Conservation (phyloP, 2,797 vertebrate species). For the Psittacula echo region DNA sequence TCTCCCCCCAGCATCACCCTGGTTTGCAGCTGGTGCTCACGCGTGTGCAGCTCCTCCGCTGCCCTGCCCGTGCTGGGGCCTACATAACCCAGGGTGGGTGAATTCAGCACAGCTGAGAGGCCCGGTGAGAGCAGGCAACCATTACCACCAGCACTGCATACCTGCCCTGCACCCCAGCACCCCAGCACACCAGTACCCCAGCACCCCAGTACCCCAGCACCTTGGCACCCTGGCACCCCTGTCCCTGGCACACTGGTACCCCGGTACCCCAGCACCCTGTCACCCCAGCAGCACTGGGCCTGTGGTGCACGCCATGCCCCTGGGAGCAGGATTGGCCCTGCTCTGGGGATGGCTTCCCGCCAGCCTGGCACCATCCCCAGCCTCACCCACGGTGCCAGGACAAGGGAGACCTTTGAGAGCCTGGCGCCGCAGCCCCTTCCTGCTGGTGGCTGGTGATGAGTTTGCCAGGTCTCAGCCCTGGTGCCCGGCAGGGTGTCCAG, state of each 20-base stretch:
- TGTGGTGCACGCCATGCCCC: not conserved
- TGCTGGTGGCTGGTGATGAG: accelerated
- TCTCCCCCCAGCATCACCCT: accelerated
- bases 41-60: not conserved
- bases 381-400: not conserved
- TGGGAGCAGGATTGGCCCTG: not conserved
- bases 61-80: not conserved
- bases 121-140: accelerated
- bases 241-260: no score
- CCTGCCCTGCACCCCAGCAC: not conserved
- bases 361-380: not conserved
- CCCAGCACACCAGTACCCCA: not conserved
- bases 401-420: not conserved
- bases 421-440: accelerated
- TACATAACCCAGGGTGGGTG: not conserved
- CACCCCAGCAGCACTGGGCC: not conserved
- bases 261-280: not conserved
- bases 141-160: accelerated
- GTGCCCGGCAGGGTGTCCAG: no score
- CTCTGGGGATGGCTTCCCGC: not conserved
- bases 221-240: not conserved
- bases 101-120: not conserved
- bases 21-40: not conserved
- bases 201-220: no score
- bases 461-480: not conserved